Evolutionary conservation across 2,113 vertebrate species (phyloP).

Genomic region (Microcebus griseorufus): DNA sequence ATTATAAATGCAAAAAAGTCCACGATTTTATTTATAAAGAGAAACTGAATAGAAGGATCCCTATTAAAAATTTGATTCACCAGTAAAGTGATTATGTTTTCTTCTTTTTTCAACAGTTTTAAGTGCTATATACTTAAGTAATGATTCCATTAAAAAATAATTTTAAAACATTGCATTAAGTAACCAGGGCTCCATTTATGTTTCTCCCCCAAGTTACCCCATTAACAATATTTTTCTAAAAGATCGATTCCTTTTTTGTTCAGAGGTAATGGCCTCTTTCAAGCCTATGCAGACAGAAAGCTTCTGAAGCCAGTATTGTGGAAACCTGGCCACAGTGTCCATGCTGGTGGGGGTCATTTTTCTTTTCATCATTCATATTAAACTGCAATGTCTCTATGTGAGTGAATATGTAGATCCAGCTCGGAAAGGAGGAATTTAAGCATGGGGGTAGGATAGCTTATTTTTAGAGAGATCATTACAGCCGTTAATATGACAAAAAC

Average conservation of each 20-base stretch:
- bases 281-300: conserved; percentile 80
- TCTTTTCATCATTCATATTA: conserved; percentile 80
- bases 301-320: conserved; percentile 70
- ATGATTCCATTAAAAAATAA: conserved; percentile 5
- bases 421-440: conserved; percentile 76
- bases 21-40: conserved; percentile 39
- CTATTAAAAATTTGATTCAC: conserved; percentile 28
- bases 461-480: conserved; percentile 82
- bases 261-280: conserved; percentile 80
- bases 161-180: conserved; percentile 42
- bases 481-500: conserved; percentile 83
- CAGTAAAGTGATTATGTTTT: not conserved
- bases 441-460: conserved; percentile 79
- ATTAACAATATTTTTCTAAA: conserved; percentile 64
- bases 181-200: conserved; percentile 32
- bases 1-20: conserved; percentile 20
- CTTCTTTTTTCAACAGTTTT: conserved; percentile 47
- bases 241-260: conserved; percentile 61
- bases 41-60: conserved; percentile 19
- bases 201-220: not conserved
- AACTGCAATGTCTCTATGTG: conserved; percentile 81
- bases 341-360: conserved; percentile 80
- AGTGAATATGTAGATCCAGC: conserved; percentile 74
- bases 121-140: conserved; percentile 18
- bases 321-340: conserved; percentile 80